phyloP scores from a whole-genome alignment of 2,113 vertebrate species.

The Sphyrna mokarran region DNA sequence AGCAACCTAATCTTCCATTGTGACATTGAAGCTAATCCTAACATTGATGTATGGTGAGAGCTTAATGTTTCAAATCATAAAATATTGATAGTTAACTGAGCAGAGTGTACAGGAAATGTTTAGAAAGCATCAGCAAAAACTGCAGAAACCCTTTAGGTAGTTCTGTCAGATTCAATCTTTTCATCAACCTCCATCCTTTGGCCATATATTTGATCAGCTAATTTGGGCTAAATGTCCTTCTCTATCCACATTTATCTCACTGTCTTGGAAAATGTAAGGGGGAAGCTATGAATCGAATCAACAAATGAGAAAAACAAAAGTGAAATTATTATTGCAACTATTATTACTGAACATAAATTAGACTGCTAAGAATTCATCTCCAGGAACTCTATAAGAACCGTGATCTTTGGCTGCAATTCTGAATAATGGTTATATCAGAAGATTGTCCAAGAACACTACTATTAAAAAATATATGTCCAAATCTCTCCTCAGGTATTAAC shows the following conservation, averaged over 20 bases:
- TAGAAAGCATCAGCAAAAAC: neutral
- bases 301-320: neutral
- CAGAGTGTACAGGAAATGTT: neutral
- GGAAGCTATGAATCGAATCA: neutral
- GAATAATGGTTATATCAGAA: neutral
- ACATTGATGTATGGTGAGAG: neutral
- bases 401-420: neutral
- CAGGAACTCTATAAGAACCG: neutral
- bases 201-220: neutral
- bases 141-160: no score
- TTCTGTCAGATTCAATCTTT: neutral
- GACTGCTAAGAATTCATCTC: neutral
- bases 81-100: neutral
- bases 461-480: constrained; percentile 19
- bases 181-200: neutral
- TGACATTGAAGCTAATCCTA: neutral
- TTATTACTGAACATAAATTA: neutral
- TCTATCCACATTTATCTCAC: neutral
- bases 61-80: neutral
- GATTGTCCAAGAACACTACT: neutral
- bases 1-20: neutral
- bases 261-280: neutral
- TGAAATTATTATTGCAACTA: neutral
- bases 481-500: constrained; percentile 25
- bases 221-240: neutral